phyloP scores from a whole-genome alignment of 2,888 invertebrate genomes.

The Nesidiocoris tenuis region DNA sequence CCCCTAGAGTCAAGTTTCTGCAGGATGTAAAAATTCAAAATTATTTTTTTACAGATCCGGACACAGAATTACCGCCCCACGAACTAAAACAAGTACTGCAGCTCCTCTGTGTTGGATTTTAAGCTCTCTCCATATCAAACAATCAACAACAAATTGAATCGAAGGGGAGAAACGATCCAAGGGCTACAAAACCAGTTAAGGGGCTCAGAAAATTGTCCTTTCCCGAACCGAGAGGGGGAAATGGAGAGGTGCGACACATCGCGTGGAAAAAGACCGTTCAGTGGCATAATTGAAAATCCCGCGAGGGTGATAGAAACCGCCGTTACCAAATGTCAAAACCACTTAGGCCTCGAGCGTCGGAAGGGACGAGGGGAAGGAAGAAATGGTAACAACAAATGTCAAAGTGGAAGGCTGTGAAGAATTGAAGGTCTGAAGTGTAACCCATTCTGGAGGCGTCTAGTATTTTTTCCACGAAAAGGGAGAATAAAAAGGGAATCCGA shows the following conservation, averaged over 20 bases:
- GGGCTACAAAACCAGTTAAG: neutral
- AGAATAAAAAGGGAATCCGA: slow-evolving; percentile 8
- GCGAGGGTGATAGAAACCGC: slow-evolving; percentile 37
- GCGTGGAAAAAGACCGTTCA: slow-evolving; percentile 42
- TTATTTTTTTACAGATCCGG: too few species aligned
- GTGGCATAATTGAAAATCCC: slow-evolving; percentile 40
- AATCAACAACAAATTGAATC: neutral
- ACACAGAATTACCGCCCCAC: too few species aligned
- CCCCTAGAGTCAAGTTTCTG: too few species aligned
- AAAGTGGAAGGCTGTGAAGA: neutral
- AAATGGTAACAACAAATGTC: slow-evolving; percentile 18
- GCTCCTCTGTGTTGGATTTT: too few species aligned
- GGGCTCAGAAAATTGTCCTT: slow-evolving; percentile 13
- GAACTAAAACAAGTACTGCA: too few species aligned
- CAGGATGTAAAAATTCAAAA: too few species aligned
- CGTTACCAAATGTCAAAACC: slow-evolving; percentile 44
- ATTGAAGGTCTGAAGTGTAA: neutral
- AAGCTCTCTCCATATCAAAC: neutral
- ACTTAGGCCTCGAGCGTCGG: slow-evolving; percentile 30
- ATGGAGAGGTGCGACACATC: slow-evolving; percentile 36
- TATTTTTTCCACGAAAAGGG: neutral
- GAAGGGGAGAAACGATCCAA: neutral
- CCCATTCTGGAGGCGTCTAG: neutral
- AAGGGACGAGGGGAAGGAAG: neutral
- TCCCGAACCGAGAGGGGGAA: neutral